These are phyloP conservation scores for Leptoteleia sp. DNA, from an alignment of 1,140 invertebrate species.

Conservation along the genomic window DNA sequence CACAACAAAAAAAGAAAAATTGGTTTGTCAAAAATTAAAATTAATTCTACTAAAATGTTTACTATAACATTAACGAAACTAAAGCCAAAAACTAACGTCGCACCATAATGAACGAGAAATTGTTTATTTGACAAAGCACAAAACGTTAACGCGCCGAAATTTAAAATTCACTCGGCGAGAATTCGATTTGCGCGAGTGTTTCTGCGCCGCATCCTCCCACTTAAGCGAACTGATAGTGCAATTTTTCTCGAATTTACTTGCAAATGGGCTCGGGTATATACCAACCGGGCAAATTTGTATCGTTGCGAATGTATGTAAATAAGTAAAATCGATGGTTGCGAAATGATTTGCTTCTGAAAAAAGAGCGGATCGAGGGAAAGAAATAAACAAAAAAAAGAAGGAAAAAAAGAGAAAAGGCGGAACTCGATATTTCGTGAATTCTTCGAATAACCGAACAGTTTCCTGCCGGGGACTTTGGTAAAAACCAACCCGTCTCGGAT, in stretches of 20 bases:
- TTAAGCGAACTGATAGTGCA: slow-evolving; percentile 43
- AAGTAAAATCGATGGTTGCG: slow-evolving; percentile 57
- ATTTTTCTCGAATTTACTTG: slow-evolving; percentile 60
- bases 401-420: slow-evolving; percentile 67
- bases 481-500: slow-evolving; percentile 70
- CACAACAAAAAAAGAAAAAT: no score
- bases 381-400: no score
- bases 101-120: no score
- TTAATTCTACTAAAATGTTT: no score
- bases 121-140: no score
- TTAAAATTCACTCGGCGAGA: slow-evolving; percentile 13
- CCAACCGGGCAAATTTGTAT: slow-evolving; percentile 39
- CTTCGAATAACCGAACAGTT: slow-evolving; percentile 70
- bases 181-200: slow-evolving; percentile 36
- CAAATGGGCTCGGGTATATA: slow-evolving; percentile 48
- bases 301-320: slow-evolving; percentile 53
- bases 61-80: no score
- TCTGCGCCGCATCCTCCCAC: slow-evolving; percentile 8
- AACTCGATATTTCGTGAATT: slow-evolving; percentile 72
- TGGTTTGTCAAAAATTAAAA: no score
- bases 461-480: slow-evolving; percentile 62
- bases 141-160: no score
- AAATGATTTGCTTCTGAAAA: slow-evolving; percentile 65
- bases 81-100: no score
- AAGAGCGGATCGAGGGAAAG: slow-evolving; percentile 13